Conservation (phyloP, 2,797 vertebrate genomes). For the Gambusia yucatana region DNA sequence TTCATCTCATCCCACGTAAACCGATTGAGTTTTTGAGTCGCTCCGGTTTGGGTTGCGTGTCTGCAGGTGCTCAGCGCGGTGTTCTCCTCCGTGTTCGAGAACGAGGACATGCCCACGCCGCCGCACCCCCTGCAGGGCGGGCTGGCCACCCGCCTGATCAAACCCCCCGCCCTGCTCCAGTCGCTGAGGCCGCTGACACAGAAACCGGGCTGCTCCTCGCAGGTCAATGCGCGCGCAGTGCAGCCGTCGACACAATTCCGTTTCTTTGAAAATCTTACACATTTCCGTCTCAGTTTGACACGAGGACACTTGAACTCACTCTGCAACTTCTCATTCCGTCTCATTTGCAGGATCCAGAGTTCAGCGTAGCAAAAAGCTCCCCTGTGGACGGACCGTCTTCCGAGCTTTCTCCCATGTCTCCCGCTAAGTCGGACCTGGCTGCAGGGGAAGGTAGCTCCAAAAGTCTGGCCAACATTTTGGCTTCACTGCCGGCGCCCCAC, state of each 20-base stretch:
- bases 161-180: slow-evolving; percentile 79
- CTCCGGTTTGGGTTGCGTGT: slow-evolving; percentile 42
- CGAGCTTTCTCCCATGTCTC: slow-evolving; percentile 27
- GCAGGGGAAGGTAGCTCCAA: slow-evolving; percentile 76
- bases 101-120: slow-evolving; percentile 79
- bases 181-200: slow-evolving; percentile 69
- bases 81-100: slow-evolving; percentile 90
- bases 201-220: slow-evolving; percentile 68
- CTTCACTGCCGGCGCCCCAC: slow-evolving; percentile 71
- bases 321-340: not conserved
- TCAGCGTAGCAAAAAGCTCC: slow-evolving; percentile 77
- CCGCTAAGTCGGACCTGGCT: slow-evolving; percentile 60
- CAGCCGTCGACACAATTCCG: not conserved
- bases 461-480: slow-evolving; percentile 78
- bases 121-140: slow-evolving; percentile 79
- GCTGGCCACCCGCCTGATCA: slow-evolving; percentile 77
- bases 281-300: not conserved
- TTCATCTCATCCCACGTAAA: not conserved
- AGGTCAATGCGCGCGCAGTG: slow-evolving; percentile 70
- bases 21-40: fast-evolving
- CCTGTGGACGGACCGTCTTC: slow-evolving; percentile 69
- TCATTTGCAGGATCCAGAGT: slow-evolving; percentile 71
- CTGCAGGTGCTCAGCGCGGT: slow-evolving; percentile 86
- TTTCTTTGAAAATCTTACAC: not conserved
- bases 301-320: not conserved